Conservation (phyloP, 2,888 invertebrate genomes). For the Tubulanus polymorphus region DNA sequence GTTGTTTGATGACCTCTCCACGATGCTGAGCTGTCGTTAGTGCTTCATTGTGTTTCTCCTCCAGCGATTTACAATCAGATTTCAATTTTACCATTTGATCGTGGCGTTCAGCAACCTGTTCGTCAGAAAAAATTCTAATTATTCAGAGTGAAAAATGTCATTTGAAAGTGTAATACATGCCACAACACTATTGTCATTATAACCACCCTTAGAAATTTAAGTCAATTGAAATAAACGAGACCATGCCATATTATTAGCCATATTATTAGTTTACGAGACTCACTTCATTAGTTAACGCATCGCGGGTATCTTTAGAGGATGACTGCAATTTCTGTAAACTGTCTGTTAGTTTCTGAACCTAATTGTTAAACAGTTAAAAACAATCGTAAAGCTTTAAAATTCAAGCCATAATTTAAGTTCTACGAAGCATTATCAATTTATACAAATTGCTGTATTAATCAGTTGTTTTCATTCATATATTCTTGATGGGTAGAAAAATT, state of each 20-base stretch:
- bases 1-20: conserved; percentile 41
- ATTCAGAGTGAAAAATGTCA: too few species aligned
- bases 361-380: conserved; percentile 8
- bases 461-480: too few species aligned
- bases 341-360: conserved; percentile 45
- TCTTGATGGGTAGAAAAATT: too few species aligned
- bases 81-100: conserved; percentile 40
- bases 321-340: conserved; percentile 47
- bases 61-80: conserved; percentile 37
- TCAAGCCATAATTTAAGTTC: neutral
- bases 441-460: too few species aligned
- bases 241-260: neutral
- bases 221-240: too few species aligned
- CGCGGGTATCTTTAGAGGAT: conserved; percentile 48
- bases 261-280: conserved; percentile 11
- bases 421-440: neutral
- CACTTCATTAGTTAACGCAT: conserved; percentile 48
- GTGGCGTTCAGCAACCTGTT: conserved; percentile 47
- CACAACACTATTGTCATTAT: too few species aligned
- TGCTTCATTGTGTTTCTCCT: conserved; percentile 43
- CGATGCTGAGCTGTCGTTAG: conserved; percentile 38
- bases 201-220: too few species aligned
- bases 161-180: too few species aligned
- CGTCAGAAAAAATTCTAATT: too few species aligned
- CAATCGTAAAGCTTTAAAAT: neutral